Percentiles rank a stretch among this genome's conserved stretches.
These are phyloP conservation scores for Megatriorchis doriae DNA, from an alignment of 2,113 vertebrate genomes.

Conservation along the genomic window DNA sequence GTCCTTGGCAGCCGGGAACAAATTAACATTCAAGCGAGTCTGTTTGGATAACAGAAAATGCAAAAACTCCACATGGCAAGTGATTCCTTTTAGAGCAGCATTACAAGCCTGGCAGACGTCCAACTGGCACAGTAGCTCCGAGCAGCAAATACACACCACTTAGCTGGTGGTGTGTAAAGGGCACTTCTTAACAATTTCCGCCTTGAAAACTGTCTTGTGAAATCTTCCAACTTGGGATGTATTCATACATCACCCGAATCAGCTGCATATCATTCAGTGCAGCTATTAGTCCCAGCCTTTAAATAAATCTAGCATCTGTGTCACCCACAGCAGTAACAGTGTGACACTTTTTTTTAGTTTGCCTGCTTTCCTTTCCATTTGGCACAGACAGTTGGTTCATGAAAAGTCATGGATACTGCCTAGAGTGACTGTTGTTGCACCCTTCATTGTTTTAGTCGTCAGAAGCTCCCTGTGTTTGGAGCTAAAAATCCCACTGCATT, in stretches of 20 bases:
- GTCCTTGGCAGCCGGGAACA: background rate
- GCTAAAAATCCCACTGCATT: background rate
- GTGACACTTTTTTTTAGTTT: background rate
- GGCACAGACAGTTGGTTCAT: background rate
- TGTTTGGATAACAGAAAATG: slow-evolving; percentile 31
- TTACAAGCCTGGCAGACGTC: background rate
- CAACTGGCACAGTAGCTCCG: slow-evolving; percentile 24
- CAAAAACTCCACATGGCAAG: background rate
- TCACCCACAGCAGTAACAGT: background rate
- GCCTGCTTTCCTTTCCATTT: background rate
- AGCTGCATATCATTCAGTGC: background rate
- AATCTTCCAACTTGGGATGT: background rate
- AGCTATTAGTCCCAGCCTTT: background rate
- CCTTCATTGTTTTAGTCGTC: background rate
- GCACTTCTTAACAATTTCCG: slow-evolving; percentile 4
- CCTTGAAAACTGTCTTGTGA: background rate
- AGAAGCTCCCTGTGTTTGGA: background rate
- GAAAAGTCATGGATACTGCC: background rate
- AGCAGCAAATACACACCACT: slow-evolving; percentile 10
- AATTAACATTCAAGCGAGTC: slow-evolving; percentile 26
- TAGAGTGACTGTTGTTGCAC: background rate
- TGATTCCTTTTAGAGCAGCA: background rate
- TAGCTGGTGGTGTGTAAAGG: slow-evolving; percentile 34
- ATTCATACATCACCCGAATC: background rate
- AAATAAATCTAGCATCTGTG: background rate